Conservation (phyloP, 1,140 invertebrate species). For the Drosophila kepulauana region DNA sequence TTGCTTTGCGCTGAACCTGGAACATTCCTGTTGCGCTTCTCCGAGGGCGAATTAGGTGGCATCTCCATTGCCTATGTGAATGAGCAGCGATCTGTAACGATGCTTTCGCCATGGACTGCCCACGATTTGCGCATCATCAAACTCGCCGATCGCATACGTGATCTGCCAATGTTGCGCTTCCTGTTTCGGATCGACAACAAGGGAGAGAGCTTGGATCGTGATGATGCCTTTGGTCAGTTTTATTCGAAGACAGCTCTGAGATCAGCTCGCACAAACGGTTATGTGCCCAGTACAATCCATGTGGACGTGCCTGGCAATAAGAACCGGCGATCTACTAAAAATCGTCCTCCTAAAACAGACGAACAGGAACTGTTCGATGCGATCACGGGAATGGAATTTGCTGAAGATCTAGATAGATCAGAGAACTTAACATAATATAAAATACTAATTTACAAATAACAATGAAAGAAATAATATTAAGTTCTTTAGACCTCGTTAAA, state of each 20-base stretch:
- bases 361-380: no score
- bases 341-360: no score
- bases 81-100: constrained; percentile 88
- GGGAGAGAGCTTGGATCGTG: constrained; percentile 88
- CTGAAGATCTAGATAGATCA: no score
- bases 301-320: constrained; percentile 90
- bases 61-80: constrained; percentile 97
- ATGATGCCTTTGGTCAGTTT: constrained; percentile 95
- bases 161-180: constrained; percentile 92
- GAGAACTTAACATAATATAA: no score
- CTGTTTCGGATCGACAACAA: constrained; percentile 97
- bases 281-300: constrained; percentile 93
- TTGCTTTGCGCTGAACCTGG: constrained; percentile 91
- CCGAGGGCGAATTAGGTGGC: constrained; percentile 96
- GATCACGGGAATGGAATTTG: no score
- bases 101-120: constrained; percentile 95
- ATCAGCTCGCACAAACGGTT: constrained; percentile 91
- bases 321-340: no score
- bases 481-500: no score
- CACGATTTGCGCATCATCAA: constrained; percentile 96
- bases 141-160: constrained; percentile 95
- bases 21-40: constrained; percentile 97
- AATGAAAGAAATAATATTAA: no score
- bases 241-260: constrained; percentile 92
- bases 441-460: no score